Evolutionary conservation across 2,113 vertebrate genomes (phyloP).

Genomic region (Sminthopsis crassicaudata): DNA sequence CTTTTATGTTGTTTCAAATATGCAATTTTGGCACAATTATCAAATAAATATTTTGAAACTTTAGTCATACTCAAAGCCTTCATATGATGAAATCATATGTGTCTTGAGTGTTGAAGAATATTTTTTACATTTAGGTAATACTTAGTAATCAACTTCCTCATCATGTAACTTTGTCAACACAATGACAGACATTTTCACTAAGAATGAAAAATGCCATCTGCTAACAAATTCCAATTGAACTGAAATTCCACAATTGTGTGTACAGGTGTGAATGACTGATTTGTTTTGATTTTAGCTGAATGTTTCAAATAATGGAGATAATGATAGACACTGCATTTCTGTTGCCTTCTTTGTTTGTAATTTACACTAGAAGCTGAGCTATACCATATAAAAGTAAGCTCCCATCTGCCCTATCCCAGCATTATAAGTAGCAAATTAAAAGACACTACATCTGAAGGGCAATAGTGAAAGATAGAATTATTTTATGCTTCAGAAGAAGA

Average conservation of each 20-base stretch:
- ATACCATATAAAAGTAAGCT: not conserved
- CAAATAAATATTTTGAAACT: not conserved
- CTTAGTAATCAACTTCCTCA: not conserved
- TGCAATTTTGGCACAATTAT: not conserved
- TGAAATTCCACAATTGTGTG: not conserved
- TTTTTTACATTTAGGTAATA: not conserved
- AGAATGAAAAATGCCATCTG: not conserved
- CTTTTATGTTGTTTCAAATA: not conserved
- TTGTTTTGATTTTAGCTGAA: not conserved
- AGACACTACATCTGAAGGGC: not conserved
- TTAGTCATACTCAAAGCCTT: not conserved
- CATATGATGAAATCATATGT: not conserved
- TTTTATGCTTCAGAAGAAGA: not conserved
- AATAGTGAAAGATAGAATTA: not conserved
- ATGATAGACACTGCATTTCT: not conserved
- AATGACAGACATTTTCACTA: slow-evolving; percentile 3
- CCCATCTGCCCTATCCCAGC: not conserved
- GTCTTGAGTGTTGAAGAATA: not conserved
- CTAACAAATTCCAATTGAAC: not conserved
- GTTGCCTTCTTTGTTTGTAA: slow-evolving; percentile 26
- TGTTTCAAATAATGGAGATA: not conserved
- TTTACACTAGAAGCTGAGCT: not conserved
- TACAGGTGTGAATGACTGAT: not conserved
- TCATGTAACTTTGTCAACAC: not conserved
- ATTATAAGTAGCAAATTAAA: not conserved